Conservation (phyloP, 2,113 vertebrate species). For the Athene cunicularia region DNA sequence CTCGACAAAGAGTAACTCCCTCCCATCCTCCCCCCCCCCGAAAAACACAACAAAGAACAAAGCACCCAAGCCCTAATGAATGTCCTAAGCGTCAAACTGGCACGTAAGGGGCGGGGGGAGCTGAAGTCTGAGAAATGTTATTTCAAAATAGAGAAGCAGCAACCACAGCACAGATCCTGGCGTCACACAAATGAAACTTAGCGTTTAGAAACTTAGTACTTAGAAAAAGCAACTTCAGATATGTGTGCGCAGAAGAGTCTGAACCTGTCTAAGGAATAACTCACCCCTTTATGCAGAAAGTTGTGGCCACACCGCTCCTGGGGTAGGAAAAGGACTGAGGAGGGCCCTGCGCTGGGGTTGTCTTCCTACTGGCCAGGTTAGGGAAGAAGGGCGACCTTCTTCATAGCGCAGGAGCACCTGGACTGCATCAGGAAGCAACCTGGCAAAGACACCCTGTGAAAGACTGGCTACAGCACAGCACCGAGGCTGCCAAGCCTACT, state of each 20-base stretch:
- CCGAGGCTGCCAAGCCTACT: neutral
- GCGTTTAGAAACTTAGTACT: neutral
- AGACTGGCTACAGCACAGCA: neutral
- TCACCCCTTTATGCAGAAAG: neutral
- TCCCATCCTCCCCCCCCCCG: neutral
- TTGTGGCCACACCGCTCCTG: neutral
- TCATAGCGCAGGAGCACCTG: neutral
- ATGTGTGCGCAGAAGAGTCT: fast-evolving
- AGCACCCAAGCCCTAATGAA: neutral
- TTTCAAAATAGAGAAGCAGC: constrained; percentile 40
- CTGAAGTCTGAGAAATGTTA: neutral
- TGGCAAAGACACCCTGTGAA: neutral
- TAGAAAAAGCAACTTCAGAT: neutral
- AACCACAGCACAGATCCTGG: neutral
- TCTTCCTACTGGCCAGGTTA: neutral
- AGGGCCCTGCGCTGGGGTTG: neutral
- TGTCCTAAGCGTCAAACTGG: neutral
- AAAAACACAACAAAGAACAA: neutral
- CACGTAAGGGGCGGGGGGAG: fast-evolving
- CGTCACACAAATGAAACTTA: neutral
- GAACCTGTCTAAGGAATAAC: neutral
- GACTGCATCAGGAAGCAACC: neutral
- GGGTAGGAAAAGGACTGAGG: neutral
- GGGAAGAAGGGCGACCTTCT: neutral
- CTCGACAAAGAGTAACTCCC: neutral